phyloP scores from a whole-genome alignment of 2,113 vertebrate genomes.

The Dipodomys ordii region DNA sequence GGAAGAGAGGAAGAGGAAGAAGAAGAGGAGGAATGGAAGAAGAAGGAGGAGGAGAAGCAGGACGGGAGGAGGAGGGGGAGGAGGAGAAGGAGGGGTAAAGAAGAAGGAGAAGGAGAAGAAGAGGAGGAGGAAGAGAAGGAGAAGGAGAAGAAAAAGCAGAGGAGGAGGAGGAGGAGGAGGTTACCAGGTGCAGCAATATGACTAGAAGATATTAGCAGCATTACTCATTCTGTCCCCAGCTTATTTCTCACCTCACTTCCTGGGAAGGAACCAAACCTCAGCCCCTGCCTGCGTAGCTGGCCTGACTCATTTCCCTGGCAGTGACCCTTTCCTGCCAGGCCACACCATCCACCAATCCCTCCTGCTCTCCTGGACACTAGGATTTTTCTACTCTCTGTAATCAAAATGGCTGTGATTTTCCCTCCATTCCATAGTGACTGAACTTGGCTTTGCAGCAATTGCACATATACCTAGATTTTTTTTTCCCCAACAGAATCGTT shows the following conservation, averaged over 20 bases:
- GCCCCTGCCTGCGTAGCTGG: neutral
- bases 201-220: neutral
- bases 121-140: too few relatives aligned
- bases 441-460: neutral
- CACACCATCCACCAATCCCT: neutral
- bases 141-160: too few relatives aligned
- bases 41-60: too few relatives aligned
- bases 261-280: neutral
- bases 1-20: too few relatives aligned
- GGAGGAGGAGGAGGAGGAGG: too few relatives aligned
- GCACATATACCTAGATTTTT: neutral
- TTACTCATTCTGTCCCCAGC: neutral
- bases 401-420: neutral
- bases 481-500: neutral
- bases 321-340: neutral
- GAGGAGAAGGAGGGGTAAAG: too few relatives aligned
- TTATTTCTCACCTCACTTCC: neutral
- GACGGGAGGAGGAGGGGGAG: too few relatives aligned
- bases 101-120: too few relatives aligned
- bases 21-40: too few relatives aligned
- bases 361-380: neutral
- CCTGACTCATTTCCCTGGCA: neutral
- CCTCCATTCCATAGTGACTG: neutral
- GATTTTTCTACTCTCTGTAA: neutral
- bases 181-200: neutral